Evolutionary conservation across 30 jellyfish, hydroid and myxozoan species (phyloP).

Genomic region (Aurelia sp.): DNA sequence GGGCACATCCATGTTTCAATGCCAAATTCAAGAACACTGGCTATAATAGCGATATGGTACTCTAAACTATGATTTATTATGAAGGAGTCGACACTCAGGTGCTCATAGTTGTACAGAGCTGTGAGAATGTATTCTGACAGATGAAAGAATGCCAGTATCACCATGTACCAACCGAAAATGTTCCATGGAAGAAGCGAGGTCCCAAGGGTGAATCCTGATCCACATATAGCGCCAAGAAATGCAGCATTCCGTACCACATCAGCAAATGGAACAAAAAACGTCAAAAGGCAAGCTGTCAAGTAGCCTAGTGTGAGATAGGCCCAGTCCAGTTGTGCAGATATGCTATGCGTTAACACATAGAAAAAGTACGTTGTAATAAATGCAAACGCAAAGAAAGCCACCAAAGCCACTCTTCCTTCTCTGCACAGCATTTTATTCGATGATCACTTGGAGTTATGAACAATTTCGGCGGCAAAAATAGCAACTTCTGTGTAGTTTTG

Average conservation of each 20-base stretch:
- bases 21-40: constrained; percentile 69
- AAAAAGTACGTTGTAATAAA: constrained; percentile 55
- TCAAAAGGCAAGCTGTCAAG: constrained; percentile 57
- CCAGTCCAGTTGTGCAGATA: constrained; percentile 65
- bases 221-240: constrained; percentile 82
- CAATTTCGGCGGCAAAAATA: too few species aligned
- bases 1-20: constrained; percentile 74
- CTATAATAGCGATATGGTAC: constrained; percentile 76
- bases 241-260: constrained; percentile 86
- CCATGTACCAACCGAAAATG: constrained; percentile 67
- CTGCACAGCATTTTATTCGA: constrained; percentile 73
- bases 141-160: constrained; percentile 81
- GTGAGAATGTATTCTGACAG: constrained; percentile 89
- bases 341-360: not conserved
- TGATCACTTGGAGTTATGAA: too few species aligned
- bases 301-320: constrained; percentile 48
- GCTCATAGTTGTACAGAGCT: constrained; percentile 72
- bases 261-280: constrained; percentile 79
- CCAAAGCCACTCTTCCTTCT: constrained; percentile 94
- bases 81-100: constrained; percentile 79
- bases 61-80: constrained; percentile 88
- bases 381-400: constrained; percentile 75
- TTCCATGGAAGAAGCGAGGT: constrained; percentile 67
- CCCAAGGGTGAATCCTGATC: constrained; percentile 64
- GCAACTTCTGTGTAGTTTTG: too few species aligned